These are phyloP conservation scores for Reticulitermes speratus DNA, from an alignment of 1,140 invertebrate genomes.

Conservation along the genomic window DNA sequence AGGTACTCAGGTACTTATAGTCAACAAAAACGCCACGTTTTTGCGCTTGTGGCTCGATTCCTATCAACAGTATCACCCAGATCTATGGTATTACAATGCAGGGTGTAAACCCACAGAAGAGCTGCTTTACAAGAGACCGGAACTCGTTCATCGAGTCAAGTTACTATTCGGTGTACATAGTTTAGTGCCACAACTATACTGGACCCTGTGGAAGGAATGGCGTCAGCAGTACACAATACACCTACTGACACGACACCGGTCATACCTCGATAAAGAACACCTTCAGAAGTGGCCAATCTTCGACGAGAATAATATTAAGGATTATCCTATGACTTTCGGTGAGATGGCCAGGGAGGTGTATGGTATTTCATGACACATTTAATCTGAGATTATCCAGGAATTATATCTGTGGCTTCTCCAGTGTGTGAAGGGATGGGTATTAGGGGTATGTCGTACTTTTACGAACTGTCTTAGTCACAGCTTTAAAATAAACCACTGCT, in stretches of 20 bases:
- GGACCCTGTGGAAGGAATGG: constrained; percentile 27
- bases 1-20: constrained; percentile 36
- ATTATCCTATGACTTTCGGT: constrained; percentile 33
- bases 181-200: not conserved
- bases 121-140: constrained; percentile 29
- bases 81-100: constrained; percentile 33
- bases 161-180: constrained; percentile 3
- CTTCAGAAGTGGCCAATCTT: constrained; percentile 31
- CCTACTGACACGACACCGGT: constrained; percentile 33
- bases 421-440: too few species aligned
- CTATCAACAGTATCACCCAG: constrained; percentile 30
- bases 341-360: constrained; percentile 34
- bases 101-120: constrained; percentile 30
- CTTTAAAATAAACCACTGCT: too few species aligned
- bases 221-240: constrained; percentile 30
- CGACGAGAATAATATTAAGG: constrained; percentile 31
- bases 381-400: too few species aligned
- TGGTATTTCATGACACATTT: not conserved
- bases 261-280: constrained; percentile 30
- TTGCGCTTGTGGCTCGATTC: not conserved
- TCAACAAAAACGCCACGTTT: constrained; percentile 34
- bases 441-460: too few species aligned
- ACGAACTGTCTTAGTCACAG: too few species aligned
- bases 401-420: too few species aligned
- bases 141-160: constrained; percentile 30